phyloP scores from a whole-genome alignment of 2,888 invertebrate species.

The Caenorhabditis sinica region DNA sequence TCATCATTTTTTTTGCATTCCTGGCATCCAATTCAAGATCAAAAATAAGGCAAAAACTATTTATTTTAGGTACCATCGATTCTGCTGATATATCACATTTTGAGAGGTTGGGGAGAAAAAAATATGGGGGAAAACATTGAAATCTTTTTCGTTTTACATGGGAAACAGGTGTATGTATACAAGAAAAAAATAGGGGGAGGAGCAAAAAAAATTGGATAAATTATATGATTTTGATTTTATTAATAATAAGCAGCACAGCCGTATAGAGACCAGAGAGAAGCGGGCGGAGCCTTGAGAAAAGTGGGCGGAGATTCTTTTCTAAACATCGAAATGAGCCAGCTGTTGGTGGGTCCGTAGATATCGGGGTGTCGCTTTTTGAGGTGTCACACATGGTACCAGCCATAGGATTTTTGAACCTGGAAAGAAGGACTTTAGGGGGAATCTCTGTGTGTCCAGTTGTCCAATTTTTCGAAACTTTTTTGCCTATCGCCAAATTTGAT shows the following conservation, averaged over 20 bases:
- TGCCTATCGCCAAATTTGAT: not conserved
- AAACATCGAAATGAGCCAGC: constrained; percentile 64
- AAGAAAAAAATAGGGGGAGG: not conserved
- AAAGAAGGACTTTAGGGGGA: constrained; percentile 21
- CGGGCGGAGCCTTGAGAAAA: not conserved
- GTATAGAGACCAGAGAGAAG: too few species aligned
- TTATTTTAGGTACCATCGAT: constrained; percentile 13
- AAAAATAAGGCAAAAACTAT: not conserved
- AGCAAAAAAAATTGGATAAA: constrained; percentile 1
- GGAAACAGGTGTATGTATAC: not conserved
- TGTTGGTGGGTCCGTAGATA: constrained; percentile 62
- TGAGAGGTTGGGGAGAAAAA: not conserved
- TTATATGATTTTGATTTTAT: constrained; percentile 26
- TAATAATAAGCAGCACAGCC: not conserved
- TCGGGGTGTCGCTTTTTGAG: constrained; percentile 37
- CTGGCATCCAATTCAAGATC: too few species aligned
- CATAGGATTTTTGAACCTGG: constrained; percentile 88
- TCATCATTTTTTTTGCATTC: too few species aligned
- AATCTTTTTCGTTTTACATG: not conserved
- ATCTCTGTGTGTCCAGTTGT: too few species aligned
- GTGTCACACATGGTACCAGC: constrained; percentile 88
- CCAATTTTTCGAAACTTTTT: not conserved
- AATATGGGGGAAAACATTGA: too few species aligned
- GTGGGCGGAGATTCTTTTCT: not conserved
- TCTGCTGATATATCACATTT: constrained; percentile 22